Evolutionary conservation across 1,140 invertebrate genomes (phyloP).

Genomic region (Drosophila pruinosa): DNA sequence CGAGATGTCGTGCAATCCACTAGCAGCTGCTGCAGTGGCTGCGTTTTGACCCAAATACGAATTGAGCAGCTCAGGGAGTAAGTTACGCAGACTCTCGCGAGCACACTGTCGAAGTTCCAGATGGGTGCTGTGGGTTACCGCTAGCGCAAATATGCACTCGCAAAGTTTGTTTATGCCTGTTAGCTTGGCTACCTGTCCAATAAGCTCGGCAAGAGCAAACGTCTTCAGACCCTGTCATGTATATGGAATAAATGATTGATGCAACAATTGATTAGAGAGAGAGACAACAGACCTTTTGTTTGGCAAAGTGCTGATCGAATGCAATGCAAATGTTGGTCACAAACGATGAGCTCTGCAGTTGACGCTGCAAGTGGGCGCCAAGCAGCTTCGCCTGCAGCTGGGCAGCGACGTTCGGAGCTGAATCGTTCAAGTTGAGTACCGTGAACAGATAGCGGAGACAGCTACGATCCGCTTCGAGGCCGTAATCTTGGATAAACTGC

Average conservation of each 20-base stretch:
- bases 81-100: slow-evolving; percentile 90
- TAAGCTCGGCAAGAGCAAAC: slow-evolving; percentile 87
- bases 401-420: slow-evolving; percentile 83
- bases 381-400: slow-evolving; percentile 88
- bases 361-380: slow-evolving; percentile 87
- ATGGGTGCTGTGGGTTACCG: slow-evolving; percentile 91
- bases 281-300: slow-evolving; percentile 84
- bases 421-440: slow-evolving; percentile 86
- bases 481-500: slow-evolving; percentile 91
- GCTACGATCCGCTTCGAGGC: slow-evolving; percentile 94
- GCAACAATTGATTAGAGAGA: too few species aligned
- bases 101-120: slow-evolving; percentile 89
- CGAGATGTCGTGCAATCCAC: slow-evolving; percentile 93
- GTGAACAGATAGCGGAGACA: slow-evolving; percentile 94
- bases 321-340: slow-evolving; percentile 91
- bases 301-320: slow-evolving; percentile 88
- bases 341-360: slow-evolving; percentile 89
- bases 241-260: slow-evolving; percentile 4
- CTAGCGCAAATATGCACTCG: slow-evolving; percentile 94
- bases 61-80: slow-evolving; percentile 92
- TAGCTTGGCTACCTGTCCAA: slow-evolving; percentile 91
- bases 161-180: slow-evolving; percentile 92
- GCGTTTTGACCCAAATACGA: slow-evolving; percentile 89
- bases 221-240: slow-evolving; percentile 49
- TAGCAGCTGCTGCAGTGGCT: slow-evolving; percentile 87